These are phyloP conservation scores for Smithornis capensis DNA, from an alignment of 2,113 vertebrate genomes.

Conservation along the genomic window DNA sequence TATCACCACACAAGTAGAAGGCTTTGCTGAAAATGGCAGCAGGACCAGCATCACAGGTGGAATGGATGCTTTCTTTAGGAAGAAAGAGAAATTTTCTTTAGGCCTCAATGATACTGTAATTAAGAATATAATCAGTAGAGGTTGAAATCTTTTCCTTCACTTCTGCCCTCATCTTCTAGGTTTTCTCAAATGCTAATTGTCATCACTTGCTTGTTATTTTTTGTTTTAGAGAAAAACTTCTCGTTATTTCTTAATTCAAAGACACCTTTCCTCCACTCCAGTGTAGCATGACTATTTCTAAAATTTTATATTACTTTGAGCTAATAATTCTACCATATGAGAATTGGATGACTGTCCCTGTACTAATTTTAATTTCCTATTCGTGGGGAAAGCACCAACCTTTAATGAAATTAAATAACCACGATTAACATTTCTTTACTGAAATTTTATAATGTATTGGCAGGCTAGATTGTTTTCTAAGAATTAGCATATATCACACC, in stretches of 20 bases:
- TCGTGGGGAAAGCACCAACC: background rate
- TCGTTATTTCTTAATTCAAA: background rate
- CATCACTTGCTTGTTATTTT: background rate
- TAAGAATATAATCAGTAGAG: background rate
- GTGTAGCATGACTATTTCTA: background rate
- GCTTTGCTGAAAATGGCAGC: background rate
- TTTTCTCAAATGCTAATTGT: background rate
- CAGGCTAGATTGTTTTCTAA: background rate
- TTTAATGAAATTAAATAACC: background rate
- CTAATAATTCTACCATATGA: background rate
- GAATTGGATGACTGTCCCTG: background rate
- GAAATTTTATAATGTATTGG: background rate
- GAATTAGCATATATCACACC: background rate
- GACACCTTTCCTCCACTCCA: background rate
- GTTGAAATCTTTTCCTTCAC: background rate
- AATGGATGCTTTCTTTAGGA: background rate
- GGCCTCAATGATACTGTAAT: background rate
- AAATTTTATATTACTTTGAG: background rate
- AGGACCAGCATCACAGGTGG: background rate
- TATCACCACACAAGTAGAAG: background rate
- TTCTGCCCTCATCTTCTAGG: background rate
- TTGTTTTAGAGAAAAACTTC: background rate
- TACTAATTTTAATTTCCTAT: background rate
- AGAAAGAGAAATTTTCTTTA: background rate
- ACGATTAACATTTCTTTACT: background rate